A percentile compares a stretch with the other conserved stretches of the same genome.
Evolutionary conservation across 2,888 invertebrate species (phyloP).

Genomic region (Meghimatium bilineatum): DNA sequence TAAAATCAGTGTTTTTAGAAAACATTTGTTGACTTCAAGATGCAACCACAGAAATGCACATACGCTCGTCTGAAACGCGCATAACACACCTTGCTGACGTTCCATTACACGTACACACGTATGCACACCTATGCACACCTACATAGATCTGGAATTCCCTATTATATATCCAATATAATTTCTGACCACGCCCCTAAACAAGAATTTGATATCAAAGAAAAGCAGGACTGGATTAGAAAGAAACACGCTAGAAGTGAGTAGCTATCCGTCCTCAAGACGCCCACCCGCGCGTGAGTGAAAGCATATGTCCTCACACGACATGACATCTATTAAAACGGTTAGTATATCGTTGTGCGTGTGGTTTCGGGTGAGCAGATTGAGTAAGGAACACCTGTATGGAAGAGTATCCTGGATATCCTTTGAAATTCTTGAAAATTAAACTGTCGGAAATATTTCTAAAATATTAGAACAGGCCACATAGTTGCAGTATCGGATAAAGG

Average conservation of each 20-base stretch:
- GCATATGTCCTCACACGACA: slow-evolving; percentile 16
- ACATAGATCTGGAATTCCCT: neutral
- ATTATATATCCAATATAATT: neutral
- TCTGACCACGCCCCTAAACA: neutral
- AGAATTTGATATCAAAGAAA: slow-evolving; percentile 20
- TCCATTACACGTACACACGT: neutral
- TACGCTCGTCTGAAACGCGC: neutral
- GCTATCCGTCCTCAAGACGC: neutral
- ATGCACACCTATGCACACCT: neutral
- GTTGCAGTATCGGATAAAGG: neutral
- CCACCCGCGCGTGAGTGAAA: slow-evolving; percentile 26
- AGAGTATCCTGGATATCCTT: slow-evolving; percentile 27
- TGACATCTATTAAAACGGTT: slow-evolving; percentile 41
- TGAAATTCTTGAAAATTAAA: slow-evolving; percentile 39
- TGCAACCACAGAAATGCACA: neutral
- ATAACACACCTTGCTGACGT: too few species aligned
- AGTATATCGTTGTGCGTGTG: slow-evolving; percentile 30
- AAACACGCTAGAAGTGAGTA: neutral
- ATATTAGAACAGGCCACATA: neutral
- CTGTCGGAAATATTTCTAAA: slow-evolving; percentile 39
- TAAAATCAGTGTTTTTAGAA: too few species aligned
- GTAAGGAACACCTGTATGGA: slow-evolving; percentile 27
- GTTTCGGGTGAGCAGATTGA: neutral
- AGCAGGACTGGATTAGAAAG: neutral
- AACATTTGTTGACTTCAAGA: too few species aligned